Evolutionary conservation across 2,113 vertebrate genomes (phyloP).

Genomic region (Rhinoderma darwinii): DNA sequence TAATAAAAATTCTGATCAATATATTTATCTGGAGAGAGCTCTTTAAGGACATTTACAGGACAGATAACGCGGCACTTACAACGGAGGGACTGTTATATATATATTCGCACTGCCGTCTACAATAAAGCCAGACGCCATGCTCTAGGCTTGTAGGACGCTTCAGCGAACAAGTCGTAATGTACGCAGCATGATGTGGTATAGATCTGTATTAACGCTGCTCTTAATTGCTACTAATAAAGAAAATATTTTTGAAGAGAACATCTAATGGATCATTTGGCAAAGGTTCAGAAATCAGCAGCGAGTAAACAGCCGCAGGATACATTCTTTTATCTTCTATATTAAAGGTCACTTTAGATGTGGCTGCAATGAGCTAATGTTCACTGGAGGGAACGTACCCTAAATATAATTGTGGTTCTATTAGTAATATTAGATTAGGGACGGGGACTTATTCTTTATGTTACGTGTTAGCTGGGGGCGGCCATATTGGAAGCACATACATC

Average conservation of each 20-base stretch:
- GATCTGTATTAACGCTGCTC: background rate
- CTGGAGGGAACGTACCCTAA: background rate
- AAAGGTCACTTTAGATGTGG: background rate
- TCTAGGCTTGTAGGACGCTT: background rate
- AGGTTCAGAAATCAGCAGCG: background rate
- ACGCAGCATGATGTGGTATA: background rate
- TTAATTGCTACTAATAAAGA: background rate
- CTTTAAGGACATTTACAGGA: background rate
- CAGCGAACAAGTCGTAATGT: background rate
- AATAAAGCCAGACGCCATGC: background rate
- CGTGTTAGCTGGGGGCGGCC: too few relatives aligned
- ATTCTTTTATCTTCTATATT: background rate
- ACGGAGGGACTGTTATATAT: background rate
- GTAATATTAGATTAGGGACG: too few relatives aligned
- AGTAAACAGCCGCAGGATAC: background rate
- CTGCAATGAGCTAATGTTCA: background rate
- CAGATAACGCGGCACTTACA: background rate
- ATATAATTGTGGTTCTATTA: too few relatives aligned
- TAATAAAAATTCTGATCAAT: background rate
- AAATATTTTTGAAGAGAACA: background rate
- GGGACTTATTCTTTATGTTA: too few relatives aligned
- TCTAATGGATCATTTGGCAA: constrained; percentile 28
- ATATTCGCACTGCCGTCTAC: background rate
- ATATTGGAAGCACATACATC: too few relatives aligned
- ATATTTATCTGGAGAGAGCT: background rate